Conservation (phyloP, 2,888 invertebrate genomes). For the Drosophila diplacantha region DNA sequence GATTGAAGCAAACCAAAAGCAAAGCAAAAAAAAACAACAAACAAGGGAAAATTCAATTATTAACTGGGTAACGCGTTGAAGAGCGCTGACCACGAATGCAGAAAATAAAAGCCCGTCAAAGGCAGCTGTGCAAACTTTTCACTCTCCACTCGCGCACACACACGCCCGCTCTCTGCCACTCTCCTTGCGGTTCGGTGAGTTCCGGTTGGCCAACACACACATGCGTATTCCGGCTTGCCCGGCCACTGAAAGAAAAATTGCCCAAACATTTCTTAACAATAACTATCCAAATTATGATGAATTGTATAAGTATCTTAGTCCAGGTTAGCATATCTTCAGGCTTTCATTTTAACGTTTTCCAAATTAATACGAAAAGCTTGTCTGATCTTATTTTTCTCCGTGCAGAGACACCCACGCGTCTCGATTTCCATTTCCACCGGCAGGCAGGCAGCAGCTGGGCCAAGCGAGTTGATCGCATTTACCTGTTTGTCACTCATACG, state of each 20-base stretch:
- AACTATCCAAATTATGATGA: background rate
- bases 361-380: background rate
- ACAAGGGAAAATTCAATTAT: slow-evolving; percentile 19
- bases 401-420: slow-evolving; percentile 33
- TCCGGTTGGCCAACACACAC: slow-evolving; percentile 36
- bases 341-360: background rate
- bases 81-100: slow-evolving; percentile 17
- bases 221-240: slow-evolving; percentile 14
- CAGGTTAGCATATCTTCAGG: background rate
- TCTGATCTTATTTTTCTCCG: background rate
- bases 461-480: slow-evolving; percentile 47
- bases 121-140: slow-evolving; percentile 38
- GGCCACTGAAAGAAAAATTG: slow-evolving; percentile 1
- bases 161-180: slow-evolving; percentile 7
- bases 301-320: background rate
- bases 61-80: slow-evolving; percentile 9
- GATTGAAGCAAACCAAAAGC: slow-evolving; percentile 31
- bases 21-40: background rate
- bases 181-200: slow-evolving; percentile 20
- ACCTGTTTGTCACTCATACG: slow-evolving; percentile 61
- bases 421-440: slow-evolving; percentile 33
- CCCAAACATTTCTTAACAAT: background rate
- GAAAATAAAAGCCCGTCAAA: slow-evolving; percentile 13
- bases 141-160: slow-evolving; percentile 18
- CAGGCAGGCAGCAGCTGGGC: slow-evolving; percentile 23